Evolutionary conservation across 2,113 vertebrate genomes (phyloP), one percentile per base, ranked within the genome.

Genomic region (Pelecanus crispus): DNA sequence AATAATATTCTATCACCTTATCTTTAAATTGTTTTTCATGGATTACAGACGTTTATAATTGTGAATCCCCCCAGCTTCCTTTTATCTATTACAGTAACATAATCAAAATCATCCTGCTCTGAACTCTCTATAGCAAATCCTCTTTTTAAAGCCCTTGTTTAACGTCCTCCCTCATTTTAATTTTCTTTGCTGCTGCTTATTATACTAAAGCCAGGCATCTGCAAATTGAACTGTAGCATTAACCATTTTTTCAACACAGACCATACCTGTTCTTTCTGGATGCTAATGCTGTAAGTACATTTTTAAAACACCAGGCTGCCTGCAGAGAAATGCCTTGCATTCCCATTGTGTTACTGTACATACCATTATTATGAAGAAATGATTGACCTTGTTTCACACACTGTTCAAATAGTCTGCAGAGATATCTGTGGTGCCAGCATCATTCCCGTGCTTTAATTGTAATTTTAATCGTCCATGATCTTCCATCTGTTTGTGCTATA

Each of bases 181-280:
- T 98, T 98, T 98, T 96, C 96, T 97, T 95, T 94, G 94, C 92
- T 96, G 96, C 95, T 97, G 72, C 88, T 98, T 96, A 94, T 97
- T 97, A 94, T 92, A 90, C 82, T 95, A 93, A 97, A 97, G 92
- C 95, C 96, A 88, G 52, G 74, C 93, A 96, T 90, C 96, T 92
- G 92, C 92, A 97, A 95, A 96, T 66, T 71, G 90, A 96, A 96
- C 93, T 65, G 77, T 74, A 88, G 94, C 16, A 28, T 96, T 96
- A 90, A 92, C 56, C 12, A 7, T 80, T 95, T 93, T 88, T 97
- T 90, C 93, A 96, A 80, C 68, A 74, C 74, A 97, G 87, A 88
- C 96, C 50, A 13, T 95, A 97, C 94, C 97, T 97, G 42, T 94
- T 92, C 91, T 96, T 94, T 90, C 62, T 92, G 66, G 83, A 86